Evolutionary conservation across 2,888 invertebrate genomes (phyloP).

Genomic region (Zonitis immaculata): DNA sequence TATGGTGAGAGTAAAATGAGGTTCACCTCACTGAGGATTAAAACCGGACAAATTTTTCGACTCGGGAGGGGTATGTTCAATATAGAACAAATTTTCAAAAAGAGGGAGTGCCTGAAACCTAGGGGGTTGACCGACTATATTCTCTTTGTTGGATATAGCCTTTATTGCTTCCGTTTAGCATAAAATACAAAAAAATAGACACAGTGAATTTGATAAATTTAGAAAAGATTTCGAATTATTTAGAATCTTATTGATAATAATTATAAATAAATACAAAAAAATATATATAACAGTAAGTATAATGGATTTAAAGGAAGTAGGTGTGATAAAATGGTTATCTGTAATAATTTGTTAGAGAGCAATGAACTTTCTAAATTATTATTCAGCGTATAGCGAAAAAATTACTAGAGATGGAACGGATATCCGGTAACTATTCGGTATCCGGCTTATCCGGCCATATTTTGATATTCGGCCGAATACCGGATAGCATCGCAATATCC

Average conservation of each 20-base stretch:
- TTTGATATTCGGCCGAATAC: no score
- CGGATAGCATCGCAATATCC: no score
- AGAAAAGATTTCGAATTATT: neutral
- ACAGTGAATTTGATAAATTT: no score
- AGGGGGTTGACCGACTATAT: neutral
- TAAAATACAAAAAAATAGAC: neutral
- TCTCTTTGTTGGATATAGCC: neutral
- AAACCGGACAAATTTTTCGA: no score
- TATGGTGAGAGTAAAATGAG: no score
- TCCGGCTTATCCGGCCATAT: no score
- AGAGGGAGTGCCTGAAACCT: neutral
- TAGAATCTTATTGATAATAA: neutral
- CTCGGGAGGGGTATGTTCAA: neutral
- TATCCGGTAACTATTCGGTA: no score
- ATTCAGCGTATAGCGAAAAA: neutral
- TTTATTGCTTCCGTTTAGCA: neutral
- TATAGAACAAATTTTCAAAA: neutral
- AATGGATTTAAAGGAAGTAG: slow-evolving; percentile 3
- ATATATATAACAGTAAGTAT: neutral
- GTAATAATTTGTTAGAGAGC: slow-evolving; percentile 2
- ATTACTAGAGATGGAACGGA: neutral
- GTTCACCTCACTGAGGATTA: no score
- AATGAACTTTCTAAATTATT: slow-evolving; percentile 2
- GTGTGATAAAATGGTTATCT: slow-evolving; percentile 6
- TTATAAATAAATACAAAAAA: neutral